Evolutionary conservation across 2,113 vertebrate genomes (phyloP), one percentile per base, ranked within the genome.

Genomic region (human (Homo sapiens)): DNA sequence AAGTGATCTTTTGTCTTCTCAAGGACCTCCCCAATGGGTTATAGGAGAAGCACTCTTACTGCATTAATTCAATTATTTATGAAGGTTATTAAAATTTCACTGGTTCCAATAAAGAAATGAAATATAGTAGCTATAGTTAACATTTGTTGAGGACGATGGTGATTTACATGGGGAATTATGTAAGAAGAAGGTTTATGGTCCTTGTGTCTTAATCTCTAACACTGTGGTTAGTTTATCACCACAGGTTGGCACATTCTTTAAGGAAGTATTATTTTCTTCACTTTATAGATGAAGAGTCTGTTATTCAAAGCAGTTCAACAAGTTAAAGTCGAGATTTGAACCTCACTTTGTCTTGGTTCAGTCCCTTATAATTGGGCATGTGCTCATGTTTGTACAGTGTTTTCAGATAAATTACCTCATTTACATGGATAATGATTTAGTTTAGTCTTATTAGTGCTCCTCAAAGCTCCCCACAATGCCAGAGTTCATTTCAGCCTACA

Each of bases 361-460:
- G 70, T 27, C n/a, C 43, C 22, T 93, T 92, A 70, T 18, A 83
- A 25, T 25, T 57, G 76, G n/a, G 23, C 38, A 50, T 83, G 50
- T 16, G 59, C 27, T 89, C 32, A 11, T 43, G 59, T 48, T 68
- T 50, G 9, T 61, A 25, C 48, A 84, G 23, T 73, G 22, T 50
- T 89, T 93, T 93, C 90, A 68, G 88, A 84, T 68, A 59, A 89
- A 96, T 89, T 48, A 89, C 40, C 85, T 93, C 72, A 59, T 89
- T 84, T 96, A 40, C 79, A 84, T 89, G 82, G 35, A 70, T 86
- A 73, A 61, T 66, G 23, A 23, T 35, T 89, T 92, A 43, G 59
- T 83, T 82, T 52, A 78, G 35, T 83, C 80, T 81, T 92, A 32
- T 48, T 64, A 20, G 75, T 87, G 12, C 16, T 76, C 43, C 22